These are phyloP conservation scores for Takifugu bimaculatus DNA, from an alignment of 2,113 vertebrate species.

Conservation along the genomic window DNA sequence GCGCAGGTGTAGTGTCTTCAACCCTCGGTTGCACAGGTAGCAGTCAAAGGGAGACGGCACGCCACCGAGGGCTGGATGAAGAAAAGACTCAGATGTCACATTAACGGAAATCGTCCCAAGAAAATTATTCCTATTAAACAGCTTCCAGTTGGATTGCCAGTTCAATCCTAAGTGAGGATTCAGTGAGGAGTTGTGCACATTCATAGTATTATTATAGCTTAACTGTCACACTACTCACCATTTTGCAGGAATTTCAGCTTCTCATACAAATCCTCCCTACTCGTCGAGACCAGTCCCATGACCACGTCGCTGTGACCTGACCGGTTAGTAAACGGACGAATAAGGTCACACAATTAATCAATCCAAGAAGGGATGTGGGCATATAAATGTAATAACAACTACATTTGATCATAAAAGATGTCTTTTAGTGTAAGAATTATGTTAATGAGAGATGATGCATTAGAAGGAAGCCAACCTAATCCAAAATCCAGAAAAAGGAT, in stretches of 20 bases:
- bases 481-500: too few species aligned
- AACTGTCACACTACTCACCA: constrained; percentile 70
- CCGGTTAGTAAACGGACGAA: neutral
- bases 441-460: too few species aligned
- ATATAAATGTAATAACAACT: neutral
- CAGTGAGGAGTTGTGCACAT: too few species aligned
- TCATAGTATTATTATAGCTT: too few species aligned
- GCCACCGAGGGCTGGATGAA: constrained; percentile 79
- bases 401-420: neutral
- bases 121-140: too few species aligned
- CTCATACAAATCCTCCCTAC: constrained; percentile 74
- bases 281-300: constrained; percentile 89
- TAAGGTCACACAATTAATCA: too few species aligned
- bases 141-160: too few species aligned
- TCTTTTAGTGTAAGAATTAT: too few species aligned
- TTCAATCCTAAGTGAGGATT: too few species aligned
- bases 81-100: neutral
- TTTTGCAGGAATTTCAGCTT: constrained; percentile 87
- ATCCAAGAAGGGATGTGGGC: too few species aligned
- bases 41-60: constrained; percentile 93
- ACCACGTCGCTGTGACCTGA: constrained; percentile 91
- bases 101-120: constrained; percentile 2
- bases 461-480: too few species aligned
- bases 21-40: constrained; percentile 84
- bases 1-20: constrained; percentile 88